Base-by-base conservation (phyloP, 2,113 vertebrate genomes). In the Capricornis sumatraensis region DNA sequence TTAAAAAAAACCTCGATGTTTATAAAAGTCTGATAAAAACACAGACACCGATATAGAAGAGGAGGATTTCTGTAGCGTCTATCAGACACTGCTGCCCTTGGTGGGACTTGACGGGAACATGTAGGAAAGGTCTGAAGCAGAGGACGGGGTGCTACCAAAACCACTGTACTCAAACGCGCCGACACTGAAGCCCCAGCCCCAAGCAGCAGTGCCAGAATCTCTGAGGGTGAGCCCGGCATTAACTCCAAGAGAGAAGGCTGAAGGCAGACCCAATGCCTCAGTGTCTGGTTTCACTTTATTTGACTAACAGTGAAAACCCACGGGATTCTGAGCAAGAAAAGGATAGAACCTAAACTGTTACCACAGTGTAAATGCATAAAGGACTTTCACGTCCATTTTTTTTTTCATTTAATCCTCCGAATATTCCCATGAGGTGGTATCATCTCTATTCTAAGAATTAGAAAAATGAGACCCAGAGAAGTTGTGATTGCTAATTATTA, bases 31-130 rank as follows among this genome's bases (percentile, higher is more conserved):
- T 23, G 71, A 52, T n/a, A 23, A 19, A 74, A 45, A 23, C 15
- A 57, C 2, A 60, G 57, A 71, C 8, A 28, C 14, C 7, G 4
- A 43, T 21, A 10, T 0, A 52, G 74, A 30, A 81, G 14, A 57
- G 15, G 86, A 40, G 21, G 52, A 25, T 7, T 7, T 83, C 11
- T 8, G 27, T 0, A 17, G 64, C 1, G 3, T 10, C 27, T 19
- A 1, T 2, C 52, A 30, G 52, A 8, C 33, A 79, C 19, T 7
- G 15, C 27, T 5, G 36, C 43, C 25, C 21, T 2, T 4, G 11
- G 40, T 0, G 7, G 47, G n/a, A 12, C 23, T 43, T 1, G 4
- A 8, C 25, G 14, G n/a, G 27, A 27, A 21, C 11, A 33, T 2
- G 3, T 7, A 57, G 57, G 30, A 4, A 6, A 23, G 14, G 33